These are phyloP conservation scores for Rhinoptilus africanus DNA, from an alignment of 2,113 vertebrate genomes.

Conservation along the genomic window DNA sequence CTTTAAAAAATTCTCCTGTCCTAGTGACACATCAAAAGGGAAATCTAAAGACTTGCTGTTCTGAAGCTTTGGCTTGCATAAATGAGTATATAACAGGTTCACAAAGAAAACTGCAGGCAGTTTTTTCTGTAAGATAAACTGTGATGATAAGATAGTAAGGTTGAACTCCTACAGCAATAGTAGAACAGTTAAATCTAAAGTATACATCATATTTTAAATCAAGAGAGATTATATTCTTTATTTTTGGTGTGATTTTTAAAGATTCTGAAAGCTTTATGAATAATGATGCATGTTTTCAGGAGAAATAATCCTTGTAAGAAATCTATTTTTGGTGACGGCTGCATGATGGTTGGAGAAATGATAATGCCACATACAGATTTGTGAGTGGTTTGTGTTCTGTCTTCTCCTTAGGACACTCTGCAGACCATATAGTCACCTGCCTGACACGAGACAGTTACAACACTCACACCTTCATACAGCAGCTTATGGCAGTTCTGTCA, in stretches of 20 bases:
- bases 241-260: background rate
- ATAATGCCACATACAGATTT: accelerated
- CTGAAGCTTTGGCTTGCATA: background rate
- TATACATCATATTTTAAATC: background rate
- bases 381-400: background rate
- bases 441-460: slow-evolving; percentile 91
- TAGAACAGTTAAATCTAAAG: background rate
- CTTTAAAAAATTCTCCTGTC: background rate
- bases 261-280: background rate
- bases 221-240: background rate
- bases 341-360: background rate
- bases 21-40: background rate
- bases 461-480: slow-evolving; percentile 91
- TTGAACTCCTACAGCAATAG: background rate
- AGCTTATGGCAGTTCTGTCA: slow-evolving; percentile 92
- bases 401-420: slow-evolving; percentile 74
- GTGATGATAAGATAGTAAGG: background rate
- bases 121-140: background rate
- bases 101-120: background rate
- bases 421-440: slow-evolving; percentile 87
- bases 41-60: background rate
- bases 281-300: background rate
- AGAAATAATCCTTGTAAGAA: background rate
- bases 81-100: background rate
- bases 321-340: background rate